Base-by-base conservation (phyloP, 1,140 invertebrate species). In the Gryllus bimaculatus region DNA sequence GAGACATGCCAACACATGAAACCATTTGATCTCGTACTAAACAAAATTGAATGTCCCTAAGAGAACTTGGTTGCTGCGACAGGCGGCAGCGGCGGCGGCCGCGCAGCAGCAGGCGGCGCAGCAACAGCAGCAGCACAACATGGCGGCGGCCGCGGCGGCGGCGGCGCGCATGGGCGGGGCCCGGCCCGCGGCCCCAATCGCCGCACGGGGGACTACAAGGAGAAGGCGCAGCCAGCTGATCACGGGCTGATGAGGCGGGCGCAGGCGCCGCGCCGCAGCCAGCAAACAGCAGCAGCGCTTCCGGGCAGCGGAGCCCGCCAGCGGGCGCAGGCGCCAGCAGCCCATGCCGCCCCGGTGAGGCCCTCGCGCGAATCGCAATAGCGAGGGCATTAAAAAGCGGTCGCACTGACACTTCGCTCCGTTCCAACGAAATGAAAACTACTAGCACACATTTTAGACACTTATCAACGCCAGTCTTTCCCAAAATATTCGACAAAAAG, bases 271-370 rank as follows among this genome's bases (percentile, higher is more conserved):
- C 80, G 7, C 79, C 39, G 77, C 49, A 47, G 54, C 49, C n/a
- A n/a, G n/a, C n/a, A n/a, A n/a, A n/a, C 26, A 47, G 75, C 20
- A 47, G 75, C 15, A 26, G n/a, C 8, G 74, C n/a, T 8, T 10
- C 15, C 75, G 75, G 49, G 77, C 78, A 79, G 73, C 79, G 78
- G 75, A 76, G 75, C 48, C 80, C 79, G 78, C 73, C 75, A 48
- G 77, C 79, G n/a, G 48, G 48, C 8, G 66, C 77, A 4, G 73
- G 48, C 8, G 77, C 74, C 79, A 79, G 81, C 91, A 92, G 81
- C 89, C 90, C 4, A 91, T 92, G 85, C 91, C 91, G 49, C 91
- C 91, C 91, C 26, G 90, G 89, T 90, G 83, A 84, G 80, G n/a
- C n/a, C n/a, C n/a, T n/a, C n/a, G n/a, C n/a, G 82, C 75, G 26